Base-by-base conservation (phyloP, 2,797 vertebrate genomes). In the Sebastes matsubarae region DNA sequence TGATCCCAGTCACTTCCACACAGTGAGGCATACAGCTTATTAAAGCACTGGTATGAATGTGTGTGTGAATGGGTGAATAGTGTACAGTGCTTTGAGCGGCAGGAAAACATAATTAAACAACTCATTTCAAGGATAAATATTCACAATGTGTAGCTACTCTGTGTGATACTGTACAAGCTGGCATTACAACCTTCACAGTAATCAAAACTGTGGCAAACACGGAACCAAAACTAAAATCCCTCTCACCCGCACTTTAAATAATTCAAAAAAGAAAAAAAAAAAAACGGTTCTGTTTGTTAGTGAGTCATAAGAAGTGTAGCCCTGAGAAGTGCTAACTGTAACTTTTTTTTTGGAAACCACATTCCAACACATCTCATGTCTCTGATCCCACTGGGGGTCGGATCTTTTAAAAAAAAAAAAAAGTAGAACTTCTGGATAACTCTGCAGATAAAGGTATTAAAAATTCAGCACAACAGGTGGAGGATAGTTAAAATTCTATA, bases 401-500 rank as follows among this genome's bases (percentile, higher is more conserved):
- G 73, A 82, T 86, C 27, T 59, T 82, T 79, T 73, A 38, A 68
- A 83, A 85, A 50, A 20, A 84, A 38, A 18, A 46, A 16, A 54
- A 90, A 84, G 68, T 67, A 57, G 24, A 87, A 90, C 77, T 92
- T 91, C 2, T 54, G 68, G 66, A 77, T 74, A 84, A 82, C 73
- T 88, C 80, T 77, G 83, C 75, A 79, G 87, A 88, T 83, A 71
- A 84, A 80, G 55, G 67, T 86, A 78, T 88, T 88, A 72, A 78
- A 88, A 81, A 87, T 90, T 87, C 91, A 81, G 78, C 74, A 85
- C 77, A 89, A 86, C 84, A 91, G 87, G 87, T 90, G 72, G 42
- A 90, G 58, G 69, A 75, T 71, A 73, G 83, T 90, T 90, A 74
- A 75, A 83, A 86, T 89, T 89, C 77, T 85, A 61, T 83, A 86